Evolutionary conservation across 2,888 invertebrate species (phyloP), one percentile per base, ranked within the genome.

Genomic region (Drosophila aldrichi): DNA sequence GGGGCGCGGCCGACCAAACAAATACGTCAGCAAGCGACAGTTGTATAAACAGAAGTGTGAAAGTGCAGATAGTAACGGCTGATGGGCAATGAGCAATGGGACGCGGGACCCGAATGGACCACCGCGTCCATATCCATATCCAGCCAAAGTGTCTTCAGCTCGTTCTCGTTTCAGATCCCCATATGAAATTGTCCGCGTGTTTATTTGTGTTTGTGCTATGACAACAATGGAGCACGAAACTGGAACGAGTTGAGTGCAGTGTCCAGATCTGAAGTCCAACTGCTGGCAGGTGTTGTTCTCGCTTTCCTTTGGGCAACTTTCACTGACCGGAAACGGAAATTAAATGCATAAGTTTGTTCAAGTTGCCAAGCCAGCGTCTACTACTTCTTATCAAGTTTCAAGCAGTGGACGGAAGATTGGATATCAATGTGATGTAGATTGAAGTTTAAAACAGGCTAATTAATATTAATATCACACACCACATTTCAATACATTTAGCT

Each of bases 11-110:
- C 36, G 12, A 18, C 54, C 74, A 82, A 82, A 73, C 73, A 88
- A 81, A 71, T 71, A 70, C 70, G 74, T 61, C 74, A 71, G 48
- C 88, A 57, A 73, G 74, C 82, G 86, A 90, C 86, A 86, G 90
- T 90, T 90, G 89, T 83, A 89, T 83, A 86, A 86, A 86, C 86
- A 90, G 75, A 89, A 86, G 90, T 90, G 89, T 90, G 86, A 86
- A 86, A 89, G 88, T 90, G 81, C 89, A 85, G 86, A 86, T 90
- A 90, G 81, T 78, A 69, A 74, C 64, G 70, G 63, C 56, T 60
- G 70, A 72, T 86, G 51, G 34, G 18, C 49, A n/a, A 10, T 44
- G 77, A 59, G 48, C 63, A 58, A 58, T 46, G 76, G 80, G 52
- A 61, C 38, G 29, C 49, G 76, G 80, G 52, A 61, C 38, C 36